Evolutionary conservation across 1,140 invertebrate genomes (phyloP), one percentile per base, ranked within the genome.

Genomic region (Cecropterus lyciades): DNA sequence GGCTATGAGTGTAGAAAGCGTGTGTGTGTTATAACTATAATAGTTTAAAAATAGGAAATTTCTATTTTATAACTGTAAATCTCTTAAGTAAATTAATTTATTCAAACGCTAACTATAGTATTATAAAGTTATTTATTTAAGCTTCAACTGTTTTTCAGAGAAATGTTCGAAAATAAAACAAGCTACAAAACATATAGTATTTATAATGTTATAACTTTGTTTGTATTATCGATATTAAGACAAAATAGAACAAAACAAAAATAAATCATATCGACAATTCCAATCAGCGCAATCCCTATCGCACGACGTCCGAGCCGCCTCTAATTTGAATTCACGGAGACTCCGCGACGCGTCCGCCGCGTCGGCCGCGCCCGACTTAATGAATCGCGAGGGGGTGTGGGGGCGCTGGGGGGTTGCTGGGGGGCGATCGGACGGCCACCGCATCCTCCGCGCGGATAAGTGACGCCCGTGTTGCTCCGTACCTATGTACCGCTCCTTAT

Each of bases 271-370:
- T 70, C 64, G 65, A 72, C 60, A 62, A 65, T 17, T 42, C 8
- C 20, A 43, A 63, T 17, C 27, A 6, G 46, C 53, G 55, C 67
- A 85, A 82, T 57, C 81, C 65, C 87, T 89, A 87, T 42, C 37
- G 48, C 65, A 91, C 89, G 86, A 87, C 85, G 89, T 91, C 89
- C 89, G 84, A 91, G 86, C 87, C 79, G 87, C 78, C 86, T 89
- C 89, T 91, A 90, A 91, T 91, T 90, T 85, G 82, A 86, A 87
- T 89, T 91, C 85, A 89, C 87, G 87, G 87, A 90, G 84, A 89
- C 86, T 85, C 80, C 88, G 88, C 88, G 88, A 88, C 86, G 82
- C 84, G 88, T 88, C 84, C 84, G 85, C 87, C 90, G 87, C 85
- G 87, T 78, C 85, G 82, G 84, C 89, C 91, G 89, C 90, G 89